Evolutionary conservation across 2,888 invertebrate genomes (phyloP).

Genomic region (Drosophila leonis): DNA sequence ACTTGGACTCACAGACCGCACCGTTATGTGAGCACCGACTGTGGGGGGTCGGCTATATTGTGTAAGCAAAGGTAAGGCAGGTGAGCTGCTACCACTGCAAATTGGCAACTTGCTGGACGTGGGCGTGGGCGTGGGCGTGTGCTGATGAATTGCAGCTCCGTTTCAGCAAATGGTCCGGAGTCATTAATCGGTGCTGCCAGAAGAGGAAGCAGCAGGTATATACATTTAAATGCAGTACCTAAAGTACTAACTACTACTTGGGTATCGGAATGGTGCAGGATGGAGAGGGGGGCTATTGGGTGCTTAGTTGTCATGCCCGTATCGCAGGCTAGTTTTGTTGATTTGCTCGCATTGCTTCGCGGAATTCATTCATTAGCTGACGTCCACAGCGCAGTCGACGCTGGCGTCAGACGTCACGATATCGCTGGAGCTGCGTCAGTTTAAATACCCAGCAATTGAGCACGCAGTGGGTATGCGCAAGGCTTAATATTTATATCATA

Average conservation of each 20-base stretch:
- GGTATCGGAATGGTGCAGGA: neutral
- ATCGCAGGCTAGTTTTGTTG: slow-evolving; percentile 42
- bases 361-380: slow-evolving; percentile 68
- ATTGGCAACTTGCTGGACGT: slow-evolving; percentile 19
- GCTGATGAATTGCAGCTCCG: slow-evolving; percentile 51
- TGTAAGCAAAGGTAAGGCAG: slow-evolving; percentile 17
- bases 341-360: slow-evolving; percentile 44
- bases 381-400: slow-evolving; percentile 40
- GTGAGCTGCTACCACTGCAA: slow-evolving; percentile 18
- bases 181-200: slow-evolving; percentile 6
- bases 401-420: slow-evolving; percentile 53
- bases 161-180: slow-evolving; percentile 39
- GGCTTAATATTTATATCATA: too few relatives aligned
- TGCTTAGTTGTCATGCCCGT: slow-evolving; percentile 37
- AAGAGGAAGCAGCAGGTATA: neutral
- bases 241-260: neutral
- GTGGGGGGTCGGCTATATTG: slow-evolving; percentile 12
- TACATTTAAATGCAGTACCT: slow-evolving; percentile 20
- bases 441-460: slow-evolving; percentile 30
- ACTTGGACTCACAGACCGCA: slow-evolving; percentile 37
- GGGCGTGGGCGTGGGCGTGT: neutral
- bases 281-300: neutral
- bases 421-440: slow-evolving; percentile 37
- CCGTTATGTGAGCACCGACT: slow-evolving; percentile 3
- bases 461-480: neutral